These are phyloP conservation scores for Bombylius major DNA, from an alignment of 2,888 invertebrate species.

Conservation along the genomic window DNA sequence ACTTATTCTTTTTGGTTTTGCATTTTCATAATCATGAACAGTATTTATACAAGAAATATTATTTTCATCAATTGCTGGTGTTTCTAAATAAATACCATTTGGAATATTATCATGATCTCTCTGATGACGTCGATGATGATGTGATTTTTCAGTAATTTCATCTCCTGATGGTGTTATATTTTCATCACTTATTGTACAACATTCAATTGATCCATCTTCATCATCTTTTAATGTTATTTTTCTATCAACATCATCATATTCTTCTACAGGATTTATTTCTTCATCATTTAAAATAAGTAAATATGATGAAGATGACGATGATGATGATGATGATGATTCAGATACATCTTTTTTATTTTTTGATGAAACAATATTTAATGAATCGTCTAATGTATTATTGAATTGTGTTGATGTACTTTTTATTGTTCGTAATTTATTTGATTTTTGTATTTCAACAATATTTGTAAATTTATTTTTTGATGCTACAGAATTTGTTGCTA, in stretches of 20 bases:
- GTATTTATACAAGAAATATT: constrained; percentile 15
- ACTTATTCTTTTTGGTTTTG: constrained; percentile 34
- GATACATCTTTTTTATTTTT: not conserved
- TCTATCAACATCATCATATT: not conserved
- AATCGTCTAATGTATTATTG: too few relatives aligned
- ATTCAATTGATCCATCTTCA: not conserved
- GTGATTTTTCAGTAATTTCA: not conserved
- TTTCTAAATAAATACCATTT: constrained; percentile 31
- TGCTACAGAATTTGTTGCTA: not conserved
- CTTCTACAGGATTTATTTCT: not conserved
- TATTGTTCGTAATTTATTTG: not conserved
- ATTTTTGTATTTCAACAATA: not conserved
- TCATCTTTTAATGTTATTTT: constrained; percentile 2
- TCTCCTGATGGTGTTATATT: not conserved
- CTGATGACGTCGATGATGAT: not conserved
- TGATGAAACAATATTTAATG: not conserved
- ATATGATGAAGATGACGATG: too few relatives aligned
- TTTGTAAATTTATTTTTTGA: constrained; percentile 4
- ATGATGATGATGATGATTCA: not conserved
- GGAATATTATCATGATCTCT: constrained; percentile 18
- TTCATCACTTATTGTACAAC: not conserved
- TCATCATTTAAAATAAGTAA: not conserved
- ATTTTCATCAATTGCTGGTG: constrained; percentile 33
- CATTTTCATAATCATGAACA: constrained; percentile 18
- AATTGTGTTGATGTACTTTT: not conserved